Base-by-base conservation (phyloP, 92 coral and sea anemone genomes). In the Porites divaricata region DNA sequence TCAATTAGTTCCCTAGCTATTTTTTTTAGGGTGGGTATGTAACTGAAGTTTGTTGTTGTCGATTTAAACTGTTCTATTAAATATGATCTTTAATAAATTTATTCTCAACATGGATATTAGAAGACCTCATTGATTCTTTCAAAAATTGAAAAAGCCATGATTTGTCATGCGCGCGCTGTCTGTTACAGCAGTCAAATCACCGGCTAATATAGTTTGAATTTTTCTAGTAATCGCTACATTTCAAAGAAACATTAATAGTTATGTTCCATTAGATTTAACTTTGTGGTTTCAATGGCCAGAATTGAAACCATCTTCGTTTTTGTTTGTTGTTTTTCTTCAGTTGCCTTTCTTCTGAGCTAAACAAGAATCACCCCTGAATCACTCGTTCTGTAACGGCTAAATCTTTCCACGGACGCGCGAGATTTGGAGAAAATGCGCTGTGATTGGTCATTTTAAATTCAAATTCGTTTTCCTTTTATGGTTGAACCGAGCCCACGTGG, bases 391-490 rank as follows among this genome's bases (percentile, higher is more conserved):
- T 5, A 23, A 23, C 15, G 11, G 15, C 24, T 65, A 1, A 8
- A 26, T 45, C 10, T 5, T 10, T 16, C 19, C 49, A 13, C 51
- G 56, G 22, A 12, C 59, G 74, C 54, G 21, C 19, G 54, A 1
- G 54, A 41, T 2, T 23, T 14, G 9, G 54, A 45, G 74, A 70
- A 6, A 70, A 70, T 1, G 74, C 25, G 9, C 54, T 15, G 21
- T 70, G 72, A 68, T 68, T 68, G 48, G 72, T 12, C 72, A 9
- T 13, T 14, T 68, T 68, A 9, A 22, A 22, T 67, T 67, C 71
- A 67, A 67, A 67, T 23, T 22, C 15, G 12, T 19, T 28, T 28
- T 9, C 72, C 48, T 9, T 68, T 68, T 24, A 10, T 24, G 50
- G 20, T 35, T 5, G 45, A 2, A 35, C 45, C 45, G 45, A 35